Evolutionary conservation across 2,888 invertebrate species (phyloP).

Genomic region (Amblyjoppa fuscipennis): DNA sequence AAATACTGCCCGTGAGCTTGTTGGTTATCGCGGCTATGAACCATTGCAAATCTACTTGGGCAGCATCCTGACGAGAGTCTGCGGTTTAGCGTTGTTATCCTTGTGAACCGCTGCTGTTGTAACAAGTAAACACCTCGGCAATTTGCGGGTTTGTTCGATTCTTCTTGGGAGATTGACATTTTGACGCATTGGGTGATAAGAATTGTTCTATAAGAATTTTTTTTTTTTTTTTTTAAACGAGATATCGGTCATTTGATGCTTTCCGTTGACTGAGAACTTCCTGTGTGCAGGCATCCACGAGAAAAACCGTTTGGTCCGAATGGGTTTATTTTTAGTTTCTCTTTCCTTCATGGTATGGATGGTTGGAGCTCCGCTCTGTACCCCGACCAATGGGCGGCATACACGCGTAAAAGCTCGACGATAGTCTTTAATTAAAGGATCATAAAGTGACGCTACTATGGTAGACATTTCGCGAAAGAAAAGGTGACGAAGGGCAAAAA

Average conservation of each 20-base stretch:
- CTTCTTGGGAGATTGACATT: neutral
- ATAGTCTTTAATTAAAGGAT: conserved; percentile 32
- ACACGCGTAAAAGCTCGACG: neutral
- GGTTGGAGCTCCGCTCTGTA: neutral
- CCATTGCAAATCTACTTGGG: conserved; percentile 2
- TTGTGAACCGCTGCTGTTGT: neutral
- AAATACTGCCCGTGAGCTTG: conserved; percentile 18
- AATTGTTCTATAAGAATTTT: too few relatives aligned
- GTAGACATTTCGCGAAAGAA: conserved; percentile 8
- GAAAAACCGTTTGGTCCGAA: neutral
- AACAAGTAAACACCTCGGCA: neutral
- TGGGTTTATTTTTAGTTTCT: neutral
- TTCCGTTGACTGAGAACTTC: too few relatives aligned
- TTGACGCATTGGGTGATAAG: neutral
- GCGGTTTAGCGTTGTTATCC: neutral
- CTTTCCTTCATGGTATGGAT: neutral
- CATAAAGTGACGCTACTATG: conserved; percentile 24
- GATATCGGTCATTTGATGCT: too few relatives aligned
- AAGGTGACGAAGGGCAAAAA: neutral
- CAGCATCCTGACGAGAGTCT: neutral
- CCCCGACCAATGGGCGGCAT: neutral
- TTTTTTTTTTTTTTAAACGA: too few relatives aligned
- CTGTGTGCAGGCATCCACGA: neutral
- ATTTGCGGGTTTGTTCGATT: neutral
- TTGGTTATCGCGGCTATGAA: conserved; percentile 29